Percentiles rank a stretch among this genome's conserved stretches.
Evolutionary conservation across 2,888 invertebrate genomes (phyloP).

Genomic region (Hesperia comma): DNA sequence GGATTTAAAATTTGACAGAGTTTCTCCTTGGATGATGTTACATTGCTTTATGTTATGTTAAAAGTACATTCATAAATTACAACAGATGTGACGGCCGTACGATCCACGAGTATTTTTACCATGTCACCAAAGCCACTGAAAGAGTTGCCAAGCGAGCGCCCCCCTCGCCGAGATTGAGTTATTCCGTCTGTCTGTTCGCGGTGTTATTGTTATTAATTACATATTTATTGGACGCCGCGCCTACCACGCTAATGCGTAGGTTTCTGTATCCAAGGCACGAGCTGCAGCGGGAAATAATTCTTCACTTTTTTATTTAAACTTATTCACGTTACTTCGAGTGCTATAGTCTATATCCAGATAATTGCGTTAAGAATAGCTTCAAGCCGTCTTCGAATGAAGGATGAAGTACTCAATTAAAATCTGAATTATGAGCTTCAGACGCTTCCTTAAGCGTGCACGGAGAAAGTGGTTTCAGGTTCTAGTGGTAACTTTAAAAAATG

Average conservation of each 20-base stretch:
- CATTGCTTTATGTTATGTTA: too few relatives aligned
- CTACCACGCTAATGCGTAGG: slow-evolving; percentile 44
- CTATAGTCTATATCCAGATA: too few relatives aligned
- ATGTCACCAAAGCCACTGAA: slow-evolving; percentile 4
- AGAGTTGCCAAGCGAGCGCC: slow-evolving; percentile 29
- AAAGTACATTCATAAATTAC: too few relatives aligned
- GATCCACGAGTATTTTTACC: neutral
- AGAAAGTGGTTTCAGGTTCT: too few relatives aligned
- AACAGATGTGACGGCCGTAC: neutral
- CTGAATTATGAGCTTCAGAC: too few relatives aligned
- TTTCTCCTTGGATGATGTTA: too few relatives aligned
- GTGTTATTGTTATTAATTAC: slow-evolving; percentile 73
- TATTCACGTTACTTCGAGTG: neutral
- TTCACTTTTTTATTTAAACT: neutral
- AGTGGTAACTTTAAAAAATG: too few relatives aligned
- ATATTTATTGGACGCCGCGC: slow-evolving; percentile 63
- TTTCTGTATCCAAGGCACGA: slow-evolving; percentile 12
- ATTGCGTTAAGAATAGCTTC: neutral
- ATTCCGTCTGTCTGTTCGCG: slow-evolving; percentile 55
- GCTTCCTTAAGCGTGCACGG: too few relatives aligned
- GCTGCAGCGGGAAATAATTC: slow-evolving; percentile 32
- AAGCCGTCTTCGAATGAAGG: too few relatives aligned
- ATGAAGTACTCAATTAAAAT: too few relatives aligned
- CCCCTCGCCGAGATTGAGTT: slow-evolving; percentile 58
- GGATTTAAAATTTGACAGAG: too few relatives aligned